These are phyloP conservation scores for Bradypodion ventrale DNA, from an alignment of 2,797 vertebrate species.

Conservation along the genomic window DNA sequence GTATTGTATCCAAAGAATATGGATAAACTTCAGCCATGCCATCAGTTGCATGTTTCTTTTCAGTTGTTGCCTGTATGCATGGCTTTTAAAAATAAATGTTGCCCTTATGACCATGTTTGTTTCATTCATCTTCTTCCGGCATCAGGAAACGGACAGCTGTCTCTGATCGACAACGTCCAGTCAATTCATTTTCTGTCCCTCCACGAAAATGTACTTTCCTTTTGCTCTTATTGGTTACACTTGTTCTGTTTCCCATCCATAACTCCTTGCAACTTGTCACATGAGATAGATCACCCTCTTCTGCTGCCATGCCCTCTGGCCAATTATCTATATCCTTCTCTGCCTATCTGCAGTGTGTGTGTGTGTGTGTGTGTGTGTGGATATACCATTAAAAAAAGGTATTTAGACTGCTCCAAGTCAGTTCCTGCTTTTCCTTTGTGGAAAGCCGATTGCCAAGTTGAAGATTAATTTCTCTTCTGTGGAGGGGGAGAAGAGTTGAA, in stretches of 20 bases:
- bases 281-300: slow-evolving; percentile 36
- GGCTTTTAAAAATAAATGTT: slow-evolving; percentile 2
- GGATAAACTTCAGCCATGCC: not conserved
- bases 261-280: slow-evolving; percentile 21
- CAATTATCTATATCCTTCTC: slow-evolving; percentile 57
- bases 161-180: not conserved
- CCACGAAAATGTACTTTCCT: slow-evolving; percentile 2
- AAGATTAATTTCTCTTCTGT: slow-evolving; percentile 35
- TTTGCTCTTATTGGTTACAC: not conserved
- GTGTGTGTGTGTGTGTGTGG: not conserved
- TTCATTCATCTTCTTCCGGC: not conserved
- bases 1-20: too few relatives aligned
- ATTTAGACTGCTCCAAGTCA: not conserved
- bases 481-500: slow-evolving; percentile 31
- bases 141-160: slow-evolving; percentile 4
- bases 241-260: not conserved
- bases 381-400: slow-evolving; percentile 29
- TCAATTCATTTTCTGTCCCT: not conserved
- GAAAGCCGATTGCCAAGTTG: not conserved
- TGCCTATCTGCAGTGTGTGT: slow-evolving; percentile 39
- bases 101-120: not conserved
- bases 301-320: slow-evolving; percentile 50
- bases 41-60: not conserved
- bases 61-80: not conserved
- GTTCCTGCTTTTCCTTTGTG: slow-evolving; percentile 2